phyloP scores from a whole-genome alignment of 1,140 invertebrate genomes.

The Drosophila trapezifrons region DNA sequence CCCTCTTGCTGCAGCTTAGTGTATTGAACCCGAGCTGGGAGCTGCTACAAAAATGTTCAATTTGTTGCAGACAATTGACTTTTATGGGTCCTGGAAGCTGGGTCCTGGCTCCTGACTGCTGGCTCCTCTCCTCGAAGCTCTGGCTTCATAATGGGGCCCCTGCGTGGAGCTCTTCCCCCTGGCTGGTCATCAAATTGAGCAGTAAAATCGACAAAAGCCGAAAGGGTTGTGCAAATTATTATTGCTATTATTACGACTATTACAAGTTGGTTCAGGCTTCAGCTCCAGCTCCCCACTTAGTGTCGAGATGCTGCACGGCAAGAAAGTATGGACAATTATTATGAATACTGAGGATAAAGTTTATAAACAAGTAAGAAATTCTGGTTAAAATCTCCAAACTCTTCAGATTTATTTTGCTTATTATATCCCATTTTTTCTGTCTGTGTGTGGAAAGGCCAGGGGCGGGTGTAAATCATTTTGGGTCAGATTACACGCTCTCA shows the following conservation, averaged over 20 bases:
- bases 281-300: background rate
- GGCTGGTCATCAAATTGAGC: slow-evolving; percentile 69
- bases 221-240: slow-evolving; percentile 79
- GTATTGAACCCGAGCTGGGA: slow-evolving; percentile 29
- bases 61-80: slow-evolving; percentile 70
- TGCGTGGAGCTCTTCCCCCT: slow-evolving; percentile 11
- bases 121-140: too few species aligned
- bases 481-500: slow-evolving; percentile 45
- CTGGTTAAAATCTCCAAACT: background rate
- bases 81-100: slow-evolving; percentile 44
- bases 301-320: background rate
- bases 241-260: slow-evolving; percentile 73
- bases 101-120: background rate
- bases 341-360: background rate
- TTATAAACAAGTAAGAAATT: background rate
- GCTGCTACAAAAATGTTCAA: slow-evolving; percentile 60
- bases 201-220: slow-evolving; percentile 65
- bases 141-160: slow-evolving; percentile 11
- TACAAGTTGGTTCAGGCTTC: slow-evolving; percentile 46
- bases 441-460: background rate
- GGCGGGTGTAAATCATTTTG: slow-evolving; percentile 57
- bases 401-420: background rate
- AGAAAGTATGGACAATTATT: too few species aligned
- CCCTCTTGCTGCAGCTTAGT: slow-evolving; percentile 18
- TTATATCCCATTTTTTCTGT: background rate